Base-by-base conservation (phyloP, 2,797 vertebrate species). In the Gila robusta region DNA sequence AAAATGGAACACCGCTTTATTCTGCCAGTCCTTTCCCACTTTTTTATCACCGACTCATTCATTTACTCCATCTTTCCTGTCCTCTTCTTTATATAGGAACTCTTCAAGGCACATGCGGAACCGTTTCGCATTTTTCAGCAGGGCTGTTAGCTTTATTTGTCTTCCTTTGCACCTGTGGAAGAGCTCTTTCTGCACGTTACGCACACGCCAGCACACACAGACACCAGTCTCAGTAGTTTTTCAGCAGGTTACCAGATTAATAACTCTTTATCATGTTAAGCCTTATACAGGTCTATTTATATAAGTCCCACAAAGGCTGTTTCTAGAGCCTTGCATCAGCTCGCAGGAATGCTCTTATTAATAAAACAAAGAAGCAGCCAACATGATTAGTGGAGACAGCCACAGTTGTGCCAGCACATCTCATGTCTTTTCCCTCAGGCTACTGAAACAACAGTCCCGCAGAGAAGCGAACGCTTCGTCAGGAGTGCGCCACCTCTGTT, bases 271-370 rank as follows among this genome's bases (percentile, higher is more conserved):
- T 95, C 94, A 92, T 94, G 92, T 94, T 94, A 91, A 92, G 94
- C 93, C 94, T 94, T 93, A 94, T 93, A 93, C 94, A 93, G 95
- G 94, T 96, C 95, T 96, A 96, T 95, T 95, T 94, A 92, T 91
- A 94, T 92, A 92, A 89, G 92, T 94, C 94, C 92, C 93, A 91
- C 93, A 94, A 94, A 93, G 93, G 93, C 94, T 94, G 94, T 96
- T 96, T 94, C 95, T 92, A 90, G 89, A 89, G 94, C 92, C 95
- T 95, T 95, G 95, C 95, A 94, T 96, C 95, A 96, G 95, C 96
- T 95, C 88, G 87, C 93, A 94, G 93, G 93, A 95, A 95, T 93
- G 92, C 92, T 93, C 94, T 95, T 95, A 96, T 96, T 96, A 96
- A 91, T 94, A 94, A 94, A 94, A 94, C 94, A 95, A 94, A 95